These are phyloP conservation scores for Acipenser oxyrinchus DNA, from an alignment of 2,797 vertebrate genomes.

Conservation along the genomic window DNA sequence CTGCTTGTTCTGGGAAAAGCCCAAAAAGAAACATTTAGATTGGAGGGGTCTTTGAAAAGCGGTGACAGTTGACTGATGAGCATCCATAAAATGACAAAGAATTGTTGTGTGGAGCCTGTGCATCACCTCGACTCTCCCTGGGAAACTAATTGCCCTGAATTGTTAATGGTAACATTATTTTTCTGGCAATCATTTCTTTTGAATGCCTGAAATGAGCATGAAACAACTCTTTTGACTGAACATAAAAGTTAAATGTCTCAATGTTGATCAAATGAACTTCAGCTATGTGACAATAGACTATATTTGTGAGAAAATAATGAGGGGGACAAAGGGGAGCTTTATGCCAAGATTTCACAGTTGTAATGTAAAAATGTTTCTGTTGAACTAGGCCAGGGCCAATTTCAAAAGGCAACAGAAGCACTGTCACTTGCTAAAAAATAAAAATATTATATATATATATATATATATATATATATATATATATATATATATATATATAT, in stretches of 20 bases:
- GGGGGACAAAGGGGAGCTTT: constrained; percentile 78
- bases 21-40: constrained; percentile 82
- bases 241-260: constrained; percentile 99
- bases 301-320: constrained; percentile 97
- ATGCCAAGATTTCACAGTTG: constrained; percentile 95
- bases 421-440: too few relatives aligned
- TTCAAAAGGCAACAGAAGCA: constrained; percentile 62
- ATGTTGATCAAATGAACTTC: constrained; percentile 99
- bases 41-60: constrained; percentile 84
- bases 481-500: too few relatives aligned
- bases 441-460: too few relatives aligned
- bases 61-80: constrained; percentile 99
- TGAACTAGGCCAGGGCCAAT: constrained; percentile 65
- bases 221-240: constrained; percentile 94
- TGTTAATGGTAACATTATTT: constrained; percentile 97
- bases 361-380: constrained; percentile 92
- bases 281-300: constrained; percentile 92
- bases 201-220: constrained; percentile 97
- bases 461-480: too few relatives aligned
- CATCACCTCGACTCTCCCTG: constrained; percentile 87
- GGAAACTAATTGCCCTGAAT: constrained; percentile 99
- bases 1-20: constrained; percentile 91
- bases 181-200: constrained; percentile 95
- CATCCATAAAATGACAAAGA: constrained; percentile 91
- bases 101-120: constrained; percentile 81